phyloP scores from a whole-genome alignment of 2,888 invertebrate species.

The Ctenicera cuprea region DNA sequence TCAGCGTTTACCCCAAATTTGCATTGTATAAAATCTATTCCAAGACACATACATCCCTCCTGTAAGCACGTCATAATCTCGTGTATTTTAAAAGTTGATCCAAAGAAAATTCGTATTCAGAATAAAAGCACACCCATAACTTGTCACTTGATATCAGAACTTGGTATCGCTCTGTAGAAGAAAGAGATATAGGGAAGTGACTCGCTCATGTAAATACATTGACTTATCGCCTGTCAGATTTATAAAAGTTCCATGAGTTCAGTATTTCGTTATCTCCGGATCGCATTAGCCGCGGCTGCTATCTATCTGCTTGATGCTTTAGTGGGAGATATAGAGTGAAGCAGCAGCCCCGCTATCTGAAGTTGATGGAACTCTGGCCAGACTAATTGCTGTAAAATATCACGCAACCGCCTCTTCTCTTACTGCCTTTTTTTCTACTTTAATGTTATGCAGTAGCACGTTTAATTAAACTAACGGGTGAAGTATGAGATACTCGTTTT shows the following conservation, averaged over 20 bases:
- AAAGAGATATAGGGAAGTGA: slow-evolving; percentile 60
- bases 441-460: slow-evolving; percentile 45
- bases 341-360: slow-evolving; percentile 58
- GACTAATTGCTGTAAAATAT: slow-evolving; percentile 62
- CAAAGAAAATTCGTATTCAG: slow-evolving; percentile 42
- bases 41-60: slow-evolving; percentile 4
- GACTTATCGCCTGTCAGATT: slow-evolving; percentile 68
- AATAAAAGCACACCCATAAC: slow-evolving; percentile 53
- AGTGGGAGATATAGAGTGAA: slow-evolving; percentile 59
- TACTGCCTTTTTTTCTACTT: slow-evolving; percentile 38
- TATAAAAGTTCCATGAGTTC: slow-evolving; percentile 66
- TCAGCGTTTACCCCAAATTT: neutral
- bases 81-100: slow-evolving; percentile 21
- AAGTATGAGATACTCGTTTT: slow-evolving; percentile 2
- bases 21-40: neutral
- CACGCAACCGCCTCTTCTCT: slow-evolving; percentile 54
- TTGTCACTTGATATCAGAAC: slow-evolving; percentile 53
- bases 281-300: slow-evolving; percentile 67
- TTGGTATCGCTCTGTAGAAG: slow-evolving; percentile 48
- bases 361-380: slow-evolving; percentile 60
- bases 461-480: slow-evolving; percentile 44
- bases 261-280: slow-evolving; percentile 67
- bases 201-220: slow-evolving; percentile 65
- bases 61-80: neutral
- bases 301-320: slow-evolving; percentile 57